Conservation (phyloP, 2,888 invertebrate genomes). For the Marasmarcha lunaedactyla region DNA sequence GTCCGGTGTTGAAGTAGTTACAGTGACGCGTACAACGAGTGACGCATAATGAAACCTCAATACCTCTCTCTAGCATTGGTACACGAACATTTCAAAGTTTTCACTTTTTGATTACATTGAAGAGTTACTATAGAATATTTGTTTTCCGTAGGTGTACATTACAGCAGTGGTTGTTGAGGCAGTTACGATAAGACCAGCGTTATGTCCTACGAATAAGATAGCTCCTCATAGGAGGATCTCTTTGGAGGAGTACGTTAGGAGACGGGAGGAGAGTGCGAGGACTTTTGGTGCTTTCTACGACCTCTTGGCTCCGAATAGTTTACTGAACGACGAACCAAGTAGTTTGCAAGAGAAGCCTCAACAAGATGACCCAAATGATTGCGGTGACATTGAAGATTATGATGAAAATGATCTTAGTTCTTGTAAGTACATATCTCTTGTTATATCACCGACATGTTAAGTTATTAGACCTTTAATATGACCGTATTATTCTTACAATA, state of each 20-base stretch:
- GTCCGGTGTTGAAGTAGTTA: slow-evolving; percentile 9
- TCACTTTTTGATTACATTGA: background rate
- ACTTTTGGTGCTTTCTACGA: slow-evolving; percentile 44
- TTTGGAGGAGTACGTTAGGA: slow-evolving; percentile 21
- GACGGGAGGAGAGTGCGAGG: slow-evolving; percentile 18
- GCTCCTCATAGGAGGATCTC: slow-evolving; percentile 39
- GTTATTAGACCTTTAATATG: too few species aligned
- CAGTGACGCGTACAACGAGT: too few species aligned
- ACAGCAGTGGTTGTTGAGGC: slow-evolving; percentile 25
- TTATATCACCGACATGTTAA: slow-evolving; percentile 4
- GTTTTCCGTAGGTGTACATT: slow-evolving; percentile 23
- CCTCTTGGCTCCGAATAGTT: slow-evolving; percentile 27
- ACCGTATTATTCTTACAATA: too few species aligned
- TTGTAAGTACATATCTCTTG: slow-evolving; percentile 28
- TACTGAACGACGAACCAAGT: slow-evolving; percentile 16
- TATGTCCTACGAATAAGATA: slow-evolving; percentile 59
- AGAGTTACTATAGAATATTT: slow-evolving; percentile 2
- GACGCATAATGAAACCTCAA: too few species aligned
- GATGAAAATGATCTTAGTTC: slow-evolving; percentile 56
- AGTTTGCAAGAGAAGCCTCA: slow-evolving; percentile 42
- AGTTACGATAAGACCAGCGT: slow-evolving; percentile 38
- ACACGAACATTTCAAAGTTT: background rate
- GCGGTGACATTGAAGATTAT: slow-evolving; percentile 58
- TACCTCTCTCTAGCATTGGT: background rate
- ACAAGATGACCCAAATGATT: slow-evolving; percentile 44